Evolutionary conservation across 2,797 vertebrate species (phyloP), one percentile per base, ranked within the genome.

Genomic region (Typhlichthys eigenmanni): DNA sequence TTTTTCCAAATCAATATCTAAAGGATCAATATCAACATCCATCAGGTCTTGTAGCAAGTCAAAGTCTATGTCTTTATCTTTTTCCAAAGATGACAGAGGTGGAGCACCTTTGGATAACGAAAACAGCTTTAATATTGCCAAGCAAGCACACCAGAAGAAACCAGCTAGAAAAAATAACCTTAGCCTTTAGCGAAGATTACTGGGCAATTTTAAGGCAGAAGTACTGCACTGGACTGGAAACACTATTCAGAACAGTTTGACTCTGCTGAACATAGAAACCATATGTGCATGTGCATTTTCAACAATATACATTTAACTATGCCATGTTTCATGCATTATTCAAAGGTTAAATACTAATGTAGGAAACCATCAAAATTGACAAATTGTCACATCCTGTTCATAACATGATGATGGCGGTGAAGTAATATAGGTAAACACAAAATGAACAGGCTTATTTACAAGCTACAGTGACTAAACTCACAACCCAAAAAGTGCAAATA

Each of bases 1-100:
- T 91, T 99, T 98, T 92, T 99, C 97, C 92, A 99, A 95, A 96
- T 99, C 97, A 93, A 99, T 98, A 95, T 99, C 98, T 94, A 99
- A 95, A 93, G 98, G 98, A 95, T 98, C 96, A 91, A 99, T 98
- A 93, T 99, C 97, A 80, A 98, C 96, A 95, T 99, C 98, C 96
- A 98, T 98, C 86, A 99, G 89, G 92, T 99, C 98, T 91, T 99
- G 98, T 76, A 99, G 94, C 88, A 99, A 93, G 85, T 99, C 98
- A 93, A 99, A 97, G 90, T 99, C 98, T 91, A 98, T 97, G 91
- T 98, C 98, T 93, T 99, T 99, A 92, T 99, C 98, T 95, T 99
- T 99, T 93, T 99, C 98, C 95, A 99, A 92, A 92, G 96, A 96
- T 71, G 97, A 95, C 52, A 98, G 93, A 88, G 96, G 94, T 87